Base-by-base conservation (phyloP, 1,140 invertebrate genomes). In the Agrilus planipennis region DNA sequence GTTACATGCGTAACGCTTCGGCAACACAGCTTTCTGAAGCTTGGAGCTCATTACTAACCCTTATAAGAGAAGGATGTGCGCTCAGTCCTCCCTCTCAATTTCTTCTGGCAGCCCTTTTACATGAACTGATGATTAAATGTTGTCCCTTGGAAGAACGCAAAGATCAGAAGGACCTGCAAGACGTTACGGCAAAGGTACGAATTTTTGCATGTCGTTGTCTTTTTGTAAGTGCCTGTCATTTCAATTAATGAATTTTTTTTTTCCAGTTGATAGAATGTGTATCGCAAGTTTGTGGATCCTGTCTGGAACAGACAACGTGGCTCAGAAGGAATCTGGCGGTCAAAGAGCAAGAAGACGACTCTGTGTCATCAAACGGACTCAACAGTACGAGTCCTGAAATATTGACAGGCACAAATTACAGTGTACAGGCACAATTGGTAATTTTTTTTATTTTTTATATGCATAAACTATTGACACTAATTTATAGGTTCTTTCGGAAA, bases 301-400 rank as follows among this genome's bases (percentile, higher is more conserved):
- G 86, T 53, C 65, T 94, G 36, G 88, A 91, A 57, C 85, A 90
- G 56, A 90, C 89, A 1, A 91, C 88, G 1, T 94, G 89, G 89
- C 57, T 94, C 21, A 69, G 89, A 49, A 70, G 88, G 48, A 92
- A 89, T 62, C 69, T 90, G 36, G 84, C 88, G 43, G 89, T 94
- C 1, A 77, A 81, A 48, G 82, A 87, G 54, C 81, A 84, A 42
- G 75, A 76, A 5, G 62, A 72, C 11, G 67, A 73, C 11, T 57
- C 40, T 14, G 47, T 63, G 4, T 58, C 62, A 2, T 71, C 70
- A 3, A 38, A 42, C 2, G 51, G 54, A 28, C 42, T 52, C 9
- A 53, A 27, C 17, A 50, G 50, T 17, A 44, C 46, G 20, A 46
- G 37, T 41, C 32, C 46, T 9, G 57, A 60, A 29, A 40, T 53